These are phyloP conservation scores for Luidia sarsii DNA, from an alignment of 53 echinoderm and acorn worm species.

Conservation along the genomic window DNA sequence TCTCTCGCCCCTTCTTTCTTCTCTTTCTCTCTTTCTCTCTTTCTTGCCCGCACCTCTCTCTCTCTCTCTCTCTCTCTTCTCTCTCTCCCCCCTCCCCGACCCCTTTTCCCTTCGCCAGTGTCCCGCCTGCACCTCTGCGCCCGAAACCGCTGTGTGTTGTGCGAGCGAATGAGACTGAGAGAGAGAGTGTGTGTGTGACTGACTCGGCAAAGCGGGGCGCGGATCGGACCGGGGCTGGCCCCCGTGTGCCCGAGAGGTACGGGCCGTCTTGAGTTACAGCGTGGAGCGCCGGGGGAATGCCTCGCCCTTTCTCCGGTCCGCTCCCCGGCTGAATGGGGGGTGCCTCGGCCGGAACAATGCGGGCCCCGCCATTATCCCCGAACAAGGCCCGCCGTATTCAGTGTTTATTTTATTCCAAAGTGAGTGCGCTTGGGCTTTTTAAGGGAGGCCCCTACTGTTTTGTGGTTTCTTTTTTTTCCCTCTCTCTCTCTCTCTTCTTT, in stretches of 20 bases:
- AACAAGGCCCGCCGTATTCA: constrained; percentile 57
- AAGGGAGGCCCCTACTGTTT: background rate
- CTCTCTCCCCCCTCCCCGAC: too few species aligned
- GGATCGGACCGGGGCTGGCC: constrained; percentile 31
- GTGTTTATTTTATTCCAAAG: constrained; percentile 58
- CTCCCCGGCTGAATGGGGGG: constrained; percentile 50
- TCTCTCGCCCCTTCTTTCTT: background rate
- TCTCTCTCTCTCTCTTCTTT: background rate
- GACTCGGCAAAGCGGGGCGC: too few species aligned
- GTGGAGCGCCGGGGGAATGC: constrained; percentile 47
- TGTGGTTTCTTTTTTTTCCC: constrained; percentile 6
- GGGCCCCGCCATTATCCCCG: constrained; percentile 41
- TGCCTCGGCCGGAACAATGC: constrained; percentile 31
- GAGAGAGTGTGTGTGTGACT: too few species aligned
- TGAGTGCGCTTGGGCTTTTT: constrained; percentile 49
- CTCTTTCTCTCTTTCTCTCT: too few species aligned
- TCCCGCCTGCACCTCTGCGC: too few species aligned
- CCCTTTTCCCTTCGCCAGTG: too few species aligned
- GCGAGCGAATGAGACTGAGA: too few species aligned
- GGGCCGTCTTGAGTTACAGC: constrained; percentile 36
- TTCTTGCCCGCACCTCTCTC: too few species aligned
- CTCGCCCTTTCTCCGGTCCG: constrained; percentile 33
- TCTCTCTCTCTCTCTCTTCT: background rate
- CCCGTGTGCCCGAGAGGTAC: constrained; percentile 56
- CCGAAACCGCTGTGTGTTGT: too few species aligned